Base-by-base conservation (phyloP, 2,888 invertebrate species). In the Muschampia plurimacula region DNA sequence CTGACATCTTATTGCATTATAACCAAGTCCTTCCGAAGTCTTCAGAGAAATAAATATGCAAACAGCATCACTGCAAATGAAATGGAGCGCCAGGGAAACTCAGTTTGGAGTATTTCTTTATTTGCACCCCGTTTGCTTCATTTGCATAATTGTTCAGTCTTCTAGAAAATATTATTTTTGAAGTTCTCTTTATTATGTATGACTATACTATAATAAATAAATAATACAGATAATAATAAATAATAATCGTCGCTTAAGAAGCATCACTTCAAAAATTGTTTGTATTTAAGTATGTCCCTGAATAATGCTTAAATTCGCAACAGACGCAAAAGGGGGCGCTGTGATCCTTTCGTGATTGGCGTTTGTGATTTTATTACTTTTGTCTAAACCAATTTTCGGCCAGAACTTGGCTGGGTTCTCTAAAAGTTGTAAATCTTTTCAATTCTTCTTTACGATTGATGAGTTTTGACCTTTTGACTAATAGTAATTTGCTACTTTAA, bases 1-100 rank as follows among this genome's bases (percentile, higher is more conserved):
- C 41, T 57, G 41, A 60, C 9, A 36, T 46, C 60, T 68, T 69
- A 69, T 49, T 62, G 49, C 60, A 36, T 59, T 59, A 69, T 69
- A 69, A 69, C 68, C 36, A 39, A 69, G 60, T 69, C 60, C 68
- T 62, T 49, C 62, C 10, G 62, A 69, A 68, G 68, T 32, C 68
- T 69, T 62, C 49, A 15, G 60, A 60, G 68, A 46, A 41, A 74
- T 74, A 76, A 74, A 76, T 74, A 76, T 76, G 71, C 74, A 74
- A 68, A 70, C 60, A 22, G 55, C 55, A 66, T 28, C 12, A 63
- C 69, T 62, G 67, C 60, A 69, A 69, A 69, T 69, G 68, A 69
- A 69, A 69, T 62, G 60, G 67, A 68, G 67, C 60, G 67, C 46
- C n/a, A n/a, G 63, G 46, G 66, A 10, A 39, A 55, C 63, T 57